Conservation (phyloP, 2,113 vertebrate genomes). For the Sebastes fasciatus region DNA sequence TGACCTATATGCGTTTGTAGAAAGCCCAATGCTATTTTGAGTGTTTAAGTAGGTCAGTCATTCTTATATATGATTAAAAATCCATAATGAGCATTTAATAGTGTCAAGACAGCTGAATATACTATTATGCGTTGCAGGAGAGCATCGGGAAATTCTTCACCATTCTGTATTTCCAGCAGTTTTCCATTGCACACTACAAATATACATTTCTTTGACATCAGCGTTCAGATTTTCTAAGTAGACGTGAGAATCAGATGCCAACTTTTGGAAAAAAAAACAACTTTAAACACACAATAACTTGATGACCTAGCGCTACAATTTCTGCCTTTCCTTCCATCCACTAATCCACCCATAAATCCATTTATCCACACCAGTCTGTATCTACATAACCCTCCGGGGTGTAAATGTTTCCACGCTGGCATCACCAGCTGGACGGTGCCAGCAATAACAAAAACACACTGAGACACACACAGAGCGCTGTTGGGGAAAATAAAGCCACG, state of each 20-base stretch:
- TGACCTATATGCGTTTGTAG: background rate
- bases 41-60: background rate
- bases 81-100: conserved; percentile 12
- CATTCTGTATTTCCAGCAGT: background rate
- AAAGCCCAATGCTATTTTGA: background rate
- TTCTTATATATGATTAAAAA: conserved; percentile 10
- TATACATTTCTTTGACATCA: conserved; percentile 9
- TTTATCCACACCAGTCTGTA: background rate
- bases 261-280: background rate
- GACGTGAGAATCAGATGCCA: background rate
- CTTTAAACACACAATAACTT: background rate
- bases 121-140: background rate
- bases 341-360: background rate
- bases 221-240: background rate
- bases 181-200: conserved; percentile 38
- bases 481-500: conserved; percentile 14
- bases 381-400: background rate
- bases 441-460: conserved; percentile 36
- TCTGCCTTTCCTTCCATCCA: background rate
- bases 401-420: conserved; percentile 34
- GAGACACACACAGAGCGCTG: conserved; percentile 10
- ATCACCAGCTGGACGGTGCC: conserved; percentile 11
- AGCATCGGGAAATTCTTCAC: background rate
- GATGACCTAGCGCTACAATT: background rate
- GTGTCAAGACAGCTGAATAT: conserved; percentile 10